These are phyloP conservation scores for Papilio dardanus DNA, from an alignment of 1,140 invertebrate species.

Conservation along the genomic window DNA sequence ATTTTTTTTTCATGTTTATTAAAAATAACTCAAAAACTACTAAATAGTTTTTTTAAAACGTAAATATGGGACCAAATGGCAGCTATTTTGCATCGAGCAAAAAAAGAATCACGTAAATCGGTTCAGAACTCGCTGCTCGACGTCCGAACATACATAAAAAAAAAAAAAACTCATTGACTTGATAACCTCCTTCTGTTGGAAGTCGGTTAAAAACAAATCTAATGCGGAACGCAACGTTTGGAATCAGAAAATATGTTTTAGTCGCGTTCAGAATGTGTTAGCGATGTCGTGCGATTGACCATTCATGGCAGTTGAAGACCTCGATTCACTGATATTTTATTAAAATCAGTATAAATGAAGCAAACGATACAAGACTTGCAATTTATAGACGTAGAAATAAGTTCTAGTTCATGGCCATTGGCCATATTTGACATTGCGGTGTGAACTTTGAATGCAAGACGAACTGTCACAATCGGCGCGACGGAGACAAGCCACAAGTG, in stretches of 20 bases:
- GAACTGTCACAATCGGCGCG: constrained; percentile 41
- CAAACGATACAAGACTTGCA: constrained; percentile 26
- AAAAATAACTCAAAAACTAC: too few relatives aligned
- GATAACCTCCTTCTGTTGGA: too few relatives aligned
- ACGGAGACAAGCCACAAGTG: constrained; percentile 50
- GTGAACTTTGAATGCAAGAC: constrained; percentile 54
- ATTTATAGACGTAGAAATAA: constrained; percentile 42
- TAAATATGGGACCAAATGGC: too few relatives aligned
- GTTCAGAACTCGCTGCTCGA: too few relatives aligned
- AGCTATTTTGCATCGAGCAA: too few relatives aligned
- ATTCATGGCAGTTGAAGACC: constrained; percentile 28
- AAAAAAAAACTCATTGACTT: too few relatives aligned
- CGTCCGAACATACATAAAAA: too few relatives aligned
- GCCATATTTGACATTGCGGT: constrained; percentile 45
- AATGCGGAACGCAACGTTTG: constrained; percentile 57
- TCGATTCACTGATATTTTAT: constrained; percentile 18
- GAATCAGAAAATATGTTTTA: constrained; percentile 46
- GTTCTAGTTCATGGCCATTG: constrained; percentile 68
- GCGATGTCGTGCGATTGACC: constrained; percentile 37
- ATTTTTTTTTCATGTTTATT: too few relatives aligned
- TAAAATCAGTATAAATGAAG: constrained; percentile 14
- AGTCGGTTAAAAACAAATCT: constrained; percentile 48
- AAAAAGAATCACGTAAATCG: too few relatives aligned
- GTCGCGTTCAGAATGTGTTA: constrained; percentile 53
- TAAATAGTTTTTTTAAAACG: too few relatives aligned